Evolutionary conservation across 2,888 invertebrate genomes (phyloP).

Genomic region (Watsonalla cultraria): DNA sequence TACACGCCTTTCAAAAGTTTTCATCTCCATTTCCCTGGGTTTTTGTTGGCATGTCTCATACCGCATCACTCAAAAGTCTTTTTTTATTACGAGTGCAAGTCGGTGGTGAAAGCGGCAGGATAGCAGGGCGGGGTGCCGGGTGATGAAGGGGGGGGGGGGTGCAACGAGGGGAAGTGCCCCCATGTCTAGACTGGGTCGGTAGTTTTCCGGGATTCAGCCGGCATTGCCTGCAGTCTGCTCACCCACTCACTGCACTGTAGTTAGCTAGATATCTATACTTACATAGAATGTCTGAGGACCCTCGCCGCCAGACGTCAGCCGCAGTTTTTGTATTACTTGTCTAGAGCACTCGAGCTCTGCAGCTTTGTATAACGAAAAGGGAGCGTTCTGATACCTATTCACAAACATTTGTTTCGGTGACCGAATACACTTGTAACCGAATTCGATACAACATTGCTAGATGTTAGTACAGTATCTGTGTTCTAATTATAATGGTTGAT

Average conservation of each 20-base stretch:
- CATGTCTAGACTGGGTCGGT: slow-evolving; percentile 80
- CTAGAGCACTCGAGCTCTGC: slow-evolving; percentile 17
- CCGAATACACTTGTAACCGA: background rate
- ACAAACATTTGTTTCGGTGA: background rate
- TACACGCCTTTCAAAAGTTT: slow-evolving; percentile 46
- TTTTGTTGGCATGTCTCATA: slow-evolving; percentile 56
- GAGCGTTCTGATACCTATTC: background rate
- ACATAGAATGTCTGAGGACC: slow-evolving; percentile 64
- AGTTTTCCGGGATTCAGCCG: slow-evolving; percentile 78
- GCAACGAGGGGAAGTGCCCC: slow-evolving; percentile 68
- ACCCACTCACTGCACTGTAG: slow-evolving; percentile 73
- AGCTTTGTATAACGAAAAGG: background rate
- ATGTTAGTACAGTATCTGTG: no score
- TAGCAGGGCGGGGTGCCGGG: slow-evolving; percentile 5
- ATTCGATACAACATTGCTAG: background rate
- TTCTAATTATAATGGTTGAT: no score
- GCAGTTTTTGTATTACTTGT: slow-evolving; percentile 60
- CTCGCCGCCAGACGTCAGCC: slow-evolving; percentile 54
- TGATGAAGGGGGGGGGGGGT: slow-evolving; percentile 30
- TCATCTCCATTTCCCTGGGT: slow-evolving; percentile 46
- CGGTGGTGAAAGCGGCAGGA: slow-evolving; percentile 62
- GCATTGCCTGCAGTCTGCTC: slow-evolving; percentile 74
- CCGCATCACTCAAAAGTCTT: slow-evolving; percentile 63
- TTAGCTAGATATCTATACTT: slow-evolving; percentile 41
- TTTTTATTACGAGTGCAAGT: slow-evolving; percentile 72